A percentile compares a stretch with the other conserved stretches of the same genome.
These are phyloP conservation scores for Cynopterus brachyotis DNA, from an alignment of 2,113 vertebrate genomes.

Conservation along the genomic window DNA sequence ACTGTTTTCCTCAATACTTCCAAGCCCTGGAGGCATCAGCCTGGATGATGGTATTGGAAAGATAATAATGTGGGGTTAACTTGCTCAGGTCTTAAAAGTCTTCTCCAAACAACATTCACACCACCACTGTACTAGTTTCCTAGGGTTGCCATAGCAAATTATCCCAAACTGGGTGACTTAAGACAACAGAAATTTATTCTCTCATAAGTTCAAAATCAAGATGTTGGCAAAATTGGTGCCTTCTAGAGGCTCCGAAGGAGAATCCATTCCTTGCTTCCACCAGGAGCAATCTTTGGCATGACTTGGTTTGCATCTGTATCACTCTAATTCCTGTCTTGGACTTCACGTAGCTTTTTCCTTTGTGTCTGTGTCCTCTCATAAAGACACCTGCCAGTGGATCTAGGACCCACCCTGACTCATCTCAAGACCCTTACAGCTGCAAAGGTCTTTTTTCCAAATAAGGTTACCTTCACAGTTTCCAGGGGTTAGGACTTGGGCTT, in stretches of 20 bases:
- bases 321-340: background rate
- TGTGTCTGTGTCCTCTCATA: background rate
- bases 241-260: background rate
- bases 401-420: background rate
- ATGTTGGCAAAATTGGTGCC: background rate
- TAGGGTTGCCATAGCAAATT: background rate
- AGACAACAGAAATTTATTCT: background rate
- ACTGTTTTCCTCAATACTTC: background rate
- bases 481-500: background rate
- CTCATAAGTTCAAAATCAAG: background rate
- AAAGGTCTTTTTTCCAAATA: background rate
- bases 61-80: background rate
- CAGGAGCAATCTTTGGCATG: background rate
- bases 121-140: background rate
- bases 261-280: background rate
- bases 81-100: background rate
- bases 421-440: background rate
- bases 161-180: background rate
- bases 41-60: background rate
- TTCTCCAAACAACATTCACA: background rate
- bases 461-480: background rate
- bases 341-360: background rate
- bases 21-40: background rate
- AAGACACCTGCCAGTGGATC: background rate
- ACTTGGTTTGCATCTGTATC: background rate